These are phyloP conservation scores for Rugalucina vietnamica DNA, from an alignment of 2,888 invertebrate genomes.

Conservation along the genomic window DNA sequence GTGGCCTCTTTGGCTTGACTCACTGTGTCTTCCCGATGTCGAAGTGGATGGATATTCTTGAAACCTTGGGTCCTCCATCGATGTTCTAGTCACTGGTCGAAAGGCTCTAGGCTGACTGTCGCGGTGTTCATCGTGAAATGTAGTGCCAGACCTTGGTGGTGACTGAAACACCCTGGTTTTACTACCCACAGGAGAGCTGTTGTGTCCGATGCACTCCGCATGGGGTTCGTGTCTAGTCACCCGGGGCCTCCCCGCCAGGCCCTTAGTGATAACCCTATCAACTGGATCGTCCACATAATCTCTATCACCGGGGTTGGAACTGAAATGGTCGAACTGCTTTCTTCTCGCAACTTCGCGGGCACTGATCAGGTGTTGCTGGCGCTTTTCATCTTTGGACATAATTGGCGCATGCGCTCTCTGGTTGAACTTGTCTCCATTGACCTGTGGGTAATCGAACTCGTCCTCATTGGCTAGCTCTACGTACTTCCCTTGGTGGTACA, in stretches of 20 bases:
- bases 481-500: background rate
- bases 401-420: too few relatives aligned
- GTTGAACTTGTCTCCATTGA: background rate
- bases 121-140: too few relatives aligned
- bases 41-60: too few relatives aligned
- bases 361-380: background rate
- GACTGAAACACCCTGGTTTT: conserved; percentile 4
- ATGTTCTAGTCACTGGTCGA: too few relatives aligned
- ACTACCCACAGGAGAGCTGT: background rate
- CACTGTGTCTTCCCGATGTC: too few relatives aligned
- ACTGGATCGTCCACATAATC: background rate
- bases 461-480: background rate
- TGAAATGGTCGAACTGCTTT: background rate
- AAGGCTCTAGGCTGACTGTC: too few relatives aligned
- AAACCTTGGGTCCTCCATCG: too few relatives aligned
- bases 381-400: background rate
- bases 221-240: background rate
- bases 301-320: background rate
- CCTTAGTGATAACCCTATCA: background rate
- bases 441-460: background rate
- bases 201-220: background rate
- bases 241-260: background rate
- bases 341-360: background rate
- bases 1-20: too few relatives aligned
- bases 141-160: background rate